These are phyloP conservation scores for Hylaeus volcanicus DNA, from an alignment of 1,140 invertebrate species.

Conservation along the genomic window DNA sequence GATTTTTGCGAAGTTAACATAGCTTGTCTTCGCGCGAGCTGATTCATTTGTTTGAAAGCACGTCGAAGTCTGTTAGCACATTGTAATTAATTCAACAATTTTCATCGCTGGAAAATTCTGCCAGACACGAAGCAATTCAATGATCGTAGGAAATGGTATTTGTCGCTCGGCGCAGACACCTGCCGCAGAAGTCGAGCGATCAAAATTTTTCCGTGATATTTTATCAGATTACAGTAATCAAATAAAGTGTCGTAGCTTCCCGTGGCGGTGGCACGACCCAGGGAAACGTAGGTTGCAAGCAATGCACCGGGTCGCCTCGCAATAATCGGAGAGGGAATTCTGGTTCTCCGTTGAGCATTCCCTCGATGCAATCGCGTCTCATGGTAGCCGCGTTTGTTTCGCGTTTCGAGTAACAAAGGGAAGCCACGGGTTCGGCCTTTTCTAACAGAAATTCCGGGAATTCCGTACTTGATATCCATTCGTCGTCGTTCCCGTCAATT, in stretches of 20 bases:
- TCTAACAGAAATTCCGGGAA: not conserved
- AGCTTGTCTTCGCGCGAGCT: no score
- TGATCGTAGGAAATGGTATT: no score
- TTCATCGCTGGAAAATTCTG: no score
- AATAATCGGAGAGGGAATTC: constrained; percentile 5
- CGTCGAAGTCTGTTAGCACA: no score
- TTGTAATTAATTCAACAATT: no score
- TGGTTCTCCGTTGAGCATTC: not conserved
- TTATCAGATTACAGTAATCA: no score
- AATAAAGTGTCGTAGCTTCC: not conserved
- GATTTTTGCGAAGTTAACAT: no score
- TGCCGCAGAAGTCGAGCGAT: no score
- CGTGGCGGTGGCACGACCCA: not conserved
- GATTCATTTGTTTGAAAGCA: no score
- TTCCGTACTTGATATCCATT: constrained; percentile 4
- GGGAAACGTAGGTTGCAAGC: not conserved
- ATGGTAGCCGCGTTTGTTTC: not conserved
- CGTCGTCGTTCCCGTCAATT: not conserved
- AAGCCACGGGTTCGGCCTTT: not conserved
- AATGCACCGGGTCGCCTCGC: not conserved
- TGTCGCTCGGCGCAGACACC: no score
- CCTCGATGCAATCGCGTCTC: not conserved
- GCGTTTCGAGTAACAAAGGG: constrained; percentile 13
- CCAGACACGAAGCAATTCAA: no score
- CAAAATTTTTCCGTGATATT: no score